phyloP scores from a whole-genome alignment of 2,888 invertebrate species.

The Sarcophaga rosellei region DNA sequence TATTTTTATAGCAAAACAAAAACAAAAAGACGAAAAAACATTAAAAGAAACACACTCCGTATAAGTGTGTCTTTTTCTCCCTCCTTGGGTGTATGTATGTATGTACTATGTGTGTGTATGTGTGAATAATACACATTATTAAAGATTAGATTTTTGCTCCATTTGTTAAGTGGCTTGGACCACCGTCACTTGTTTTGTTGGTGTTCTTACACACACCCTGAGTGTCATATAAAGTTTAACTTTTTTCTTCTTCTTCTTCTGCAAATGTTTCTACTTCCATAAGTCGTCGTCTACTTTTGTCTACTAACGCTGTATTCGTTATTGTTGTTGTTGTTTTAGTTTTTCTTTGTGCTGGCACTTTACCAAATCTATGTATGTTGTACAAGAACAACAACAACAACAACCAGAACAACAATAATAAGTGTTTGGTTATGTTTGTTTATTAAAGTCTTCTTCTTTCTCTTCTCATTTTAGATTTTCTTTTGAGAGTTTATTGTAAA shows the following conservation, averaged over 20 bases:
- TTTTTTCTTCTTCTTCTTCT: constrained; percentile 44
- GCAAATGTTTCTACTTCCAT: background rate
- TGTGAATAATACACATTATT: constrained; percentile 53
- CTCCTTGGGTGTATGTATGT: background rate
- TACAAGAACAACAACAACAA: background rate
- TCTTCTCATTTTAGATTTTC: background rate
- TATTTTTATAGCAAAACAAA: background rate
- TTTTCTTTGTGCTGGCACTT: constrained; percentile 69
- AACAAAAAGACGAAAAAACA: too few species aligned
- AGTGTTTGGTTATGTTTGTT: constrained; percentile 26
- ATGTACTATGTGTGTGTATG: background rate
- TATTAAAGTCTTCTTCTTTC: constrained; percentile 38
- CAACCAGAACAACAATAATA: background rate
- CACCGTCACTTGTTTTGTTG: constrained; percentile 67
- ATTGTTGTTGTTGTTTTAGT: constrained; percentile 18
- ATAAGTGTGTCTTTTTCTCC: too few species aligned
- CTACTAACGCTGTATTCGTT: constrained; percentile 20
- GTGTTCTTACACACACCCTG: constrained; percentile 70
- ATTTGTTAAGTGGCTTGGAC: constrained; percentile 69
- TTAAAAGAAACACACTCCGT: too few species aligned
- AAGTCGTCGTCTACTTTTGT: background rate
- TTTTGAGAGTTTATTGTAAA: background rate
- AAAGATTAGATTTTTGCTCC: constrained; percentile 68
- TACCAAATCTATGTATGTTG: constrained; percentile 62
- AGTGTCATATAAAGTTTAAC: constrained; percentile 72